Percentiles rank a stretch among this genome's conserved stretches.
Evolutionary conservation across 1,140 invertebrate genomes (phyloP).

Genomic region (Sitodiplosis mosellana): DNA sequence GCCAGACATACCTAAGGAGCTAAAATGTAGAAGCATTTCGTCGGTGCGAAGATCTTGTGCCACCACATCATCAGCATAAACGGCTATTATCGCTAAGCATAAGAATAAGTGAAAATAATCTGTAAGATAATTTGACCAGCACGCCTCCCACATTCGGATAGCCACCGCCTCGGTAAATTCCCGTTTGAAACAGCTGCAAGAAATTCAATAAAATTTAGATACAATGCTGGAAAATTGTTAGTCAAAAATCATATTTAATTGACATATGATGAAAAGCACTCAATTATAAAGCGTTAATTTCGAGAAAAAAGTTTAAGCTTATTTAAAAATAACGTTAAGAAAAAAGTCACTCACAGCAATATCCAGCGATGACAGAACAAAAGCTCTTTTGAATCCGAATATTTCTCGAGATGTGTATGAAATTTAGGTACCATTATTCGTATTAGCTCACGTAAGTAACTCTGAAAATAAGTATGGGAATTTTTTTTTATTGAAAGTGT

Average conservation of each 20-base stretch:
- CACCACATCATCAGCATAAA: slow-evolving; percentile 83
- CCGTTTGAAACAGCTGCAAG: slow-evolving; percentile 59
- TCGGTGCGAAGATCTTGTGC: slow-evolving; percentile 75
- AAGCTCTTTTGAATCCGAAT: slow-evolving; percentile 70
- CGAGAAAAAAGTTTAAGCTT: too few species aligned
- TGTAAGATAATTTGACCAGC: slow-evolving; percentile 85
- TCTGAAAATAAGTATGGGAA: slow-evolving; percentile 25
- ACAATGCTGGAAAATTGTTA: neutral
- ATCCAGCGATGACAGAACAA: slow-evolving; percentile 90
- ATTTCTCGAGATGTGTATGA: slow-evolving; percentile 63
- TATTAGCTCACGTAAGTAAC: slow-evolving; percentile 70
- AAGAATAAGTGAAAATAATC: slow-evolving; percentile 87
- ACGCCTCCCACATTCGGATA: slow-evolving; percentile 82
- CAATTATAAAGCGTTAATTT: too few species aligned
- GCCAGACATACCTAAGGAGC: slow-evolving; percentile 44
- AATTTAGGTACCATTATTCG: slow-evolving; percentile 74
- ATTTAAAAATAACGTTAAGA: too few species aligned
- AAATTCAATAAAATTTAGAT: neutral
- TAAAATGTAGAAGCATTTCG: slow-evolving; percentile 87
- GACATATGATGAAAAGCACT: too few species aligned
- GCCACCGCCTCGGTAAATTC: slow-evolving; percentile 77
- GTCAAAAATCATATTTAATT: too few species aligned
- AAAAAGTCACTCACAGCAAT: slow-evolving; percentile 43
- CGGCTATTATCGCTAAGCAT: slow-evolving; percentile 73
- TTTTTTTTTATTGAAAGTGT: too few species aligned